phyloP scores from a whole-genome alignment of 2,888 invertebrate genomes.

The Eupithecia vulgata region DNA sequence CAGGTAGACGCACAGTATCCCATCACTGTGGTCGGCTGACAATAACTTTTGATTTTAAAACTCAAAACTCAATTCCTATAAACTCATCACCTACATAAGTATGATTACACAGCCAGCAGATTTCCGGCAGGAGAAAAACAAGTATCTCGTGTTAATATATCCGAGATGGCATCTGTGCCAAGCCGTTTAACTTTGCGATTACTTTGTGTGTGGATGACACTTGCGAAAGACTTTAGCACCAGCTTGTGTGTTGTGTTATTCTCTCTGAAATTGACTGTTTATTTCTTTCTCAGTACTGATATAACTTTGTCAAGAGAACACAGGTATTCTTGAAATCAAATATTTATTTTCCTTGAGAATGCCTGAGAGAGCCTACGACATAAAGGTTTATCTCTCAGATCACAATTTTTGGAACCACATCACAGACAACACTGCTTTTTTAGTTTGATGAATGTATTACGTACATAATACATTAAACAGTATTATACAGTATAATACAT shows the following conservation, averaged over 20 bases:
- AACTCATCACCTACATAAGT: background rate
- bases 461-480: too few species aligned
- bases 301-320: background rate
- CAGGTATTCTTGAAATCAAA: background rate
- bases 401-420: too few species aligned
- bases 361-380: too few species aligned
- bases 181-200: conserved; percentile 6
- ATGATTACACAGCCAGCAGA: background rate
- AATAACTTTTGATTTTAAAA: too few species aligned
- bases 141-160: conserved; percentile 9
- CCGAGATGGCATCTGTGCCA: background rate
- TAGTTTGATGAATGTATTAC: too few species aligned
- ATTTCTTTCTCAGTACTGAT: background rate
- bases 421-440: too few species aligned
- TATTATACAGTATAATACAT: too few species aligned
- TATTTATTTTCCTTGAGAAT: too few species aligned
- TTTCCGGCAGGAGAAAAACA: conserved; percentile 1
- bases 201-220: conserved; percentile 6
- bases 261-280: conserved; percentile 3
- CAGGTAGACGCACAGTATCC: too few species aligned
- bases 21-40: too few species aligned
- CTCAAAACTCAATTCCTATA: too few species aligned
- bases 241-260: background rate
- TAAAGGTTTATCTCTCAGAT: too few species aligned
- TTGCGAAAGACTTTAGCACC: background rate